Conservation (phyloP, 2,797 vertebrate species). For the Anguilla obscura region DNA sequence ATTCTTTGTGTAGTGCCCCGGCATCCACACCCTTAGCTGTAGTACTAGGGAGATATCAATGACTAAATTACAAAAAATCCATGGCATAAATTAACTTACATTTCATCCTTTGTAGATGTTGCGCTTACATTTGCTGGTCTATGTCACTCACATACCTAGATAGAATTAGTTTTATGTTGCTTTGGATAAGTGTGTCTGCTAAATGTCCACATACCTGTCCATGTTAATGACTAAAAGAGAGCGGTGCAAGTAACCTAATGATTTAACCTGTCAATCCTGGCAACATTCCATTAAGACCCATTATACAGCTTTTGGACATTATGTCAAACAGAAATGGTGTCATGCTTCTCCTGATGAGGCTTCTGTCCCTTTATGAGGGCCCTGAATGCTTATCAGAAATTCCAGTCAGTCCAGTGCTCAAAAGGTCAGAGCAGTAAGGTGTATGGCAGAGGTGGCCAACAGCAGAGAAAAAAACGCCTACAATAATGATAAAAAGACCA, state of each 20-base stretch:
- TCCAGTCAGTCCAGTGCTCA: neutral
- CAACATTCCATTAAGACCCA: constrained; percentile 32
- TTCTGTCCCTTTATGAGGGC: constrained; percentile 47
- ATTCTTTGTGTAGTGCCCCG: no score
- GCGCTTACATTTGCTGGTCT: no score
- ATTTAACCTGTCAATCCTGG: constrained; percentile 31
- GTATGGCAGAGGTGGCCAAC: neutral
- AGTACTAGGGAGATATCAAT: no score
- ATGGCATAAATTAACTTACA: no score
- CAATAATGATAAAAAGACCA: neutral
- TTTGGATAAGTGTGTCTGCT: no score
- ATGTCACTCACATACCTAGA: no score
- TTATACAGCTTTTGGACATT: constrained; percentile 32
- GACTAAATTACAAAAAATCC: no score
- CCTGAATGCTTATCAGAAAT: constrained; percentile 24
- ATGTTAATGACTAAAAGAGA: constrained; percentile 33
- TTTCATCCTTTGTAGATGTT: no score
- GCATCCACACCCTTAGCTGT: no score
- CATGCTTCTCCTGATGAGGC: constrained; percentile 8
- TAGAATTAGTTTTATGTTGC: no score
- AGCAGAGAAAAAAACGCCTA: neutral
- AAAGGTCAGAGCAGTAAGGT: neutral
- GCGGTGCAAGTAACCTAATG: constrained; percentile 27
- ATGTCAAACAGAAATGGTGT: constrained; percentile 43
- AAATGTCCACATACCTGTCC: neutral